These are phyloP conservation scores for Eurois occulta DNA, from an alignment of 2,888 invertebrate species.

Conservation along the genomic window DNA sequence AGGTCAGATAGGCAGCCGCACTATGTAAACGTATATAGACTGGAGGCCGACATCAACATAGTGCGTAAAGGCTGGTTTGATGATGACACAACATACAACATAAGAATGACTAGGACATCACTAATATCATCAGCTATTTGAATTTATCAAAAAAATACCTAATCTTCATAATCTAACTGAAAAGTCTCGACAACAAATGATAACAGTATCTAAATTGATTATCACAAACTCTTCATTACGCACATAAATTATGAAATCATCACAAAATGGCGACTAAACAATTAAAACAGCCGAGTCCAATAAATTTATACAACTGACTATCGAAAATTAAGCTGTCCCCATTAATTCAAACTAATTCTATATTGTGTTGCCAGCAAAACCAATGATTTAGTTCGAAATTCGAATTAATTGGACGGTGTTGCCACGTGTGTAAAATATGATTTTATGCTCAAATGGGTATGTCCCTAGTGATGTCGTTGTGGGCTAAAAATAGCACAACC, in stretches of 20 bases:
- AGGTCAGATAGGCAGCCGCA: background rate
- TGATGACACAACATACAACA: background rate
- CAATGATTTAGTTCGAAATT: slow-evolving; percentile 46
- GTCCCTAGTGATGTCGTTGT: slow-evolving; percentile 52
- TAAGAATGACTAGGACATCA: background rate
- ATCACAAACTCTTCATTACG: background rate
- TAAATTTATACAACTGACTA: slow-evolving; percentile 15
- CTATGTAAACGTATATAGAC: too few species aligned
- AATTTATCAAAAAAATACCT: background rate
- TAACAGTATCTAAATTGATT: background rate
- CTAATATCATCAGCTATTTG: background rate
- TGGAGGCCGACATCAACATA: background rate
- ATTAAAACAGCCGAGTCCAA: slow-evolving; percentile 17
- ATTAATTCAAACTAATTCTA: slow-evolving; percentile 40
- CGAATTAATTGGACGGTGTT: slow-evolving; percentile 47
- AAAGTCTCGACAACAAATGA: background rate
- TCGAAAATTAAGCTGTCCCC: slow-evolving; percentile 39
- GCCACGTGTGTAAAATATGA: slow-evolving; percentile 59
- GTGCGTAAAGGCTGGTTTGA: background rate
- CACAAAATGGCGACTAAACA: slow-evolving; percentile 11
- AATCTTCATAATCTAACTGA: background rate
- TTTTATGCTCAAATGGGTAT: slow-evolving; percentile 59
- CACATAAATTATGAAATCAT: slow-evolving; percentile 1
- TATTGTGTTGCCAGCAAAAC: slow-evolving; percentile 29
- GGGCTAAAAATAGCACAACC: slow-evolving; percentile 51